Percentiles rank a stretch among this genome's conserved stretches.
phyloP scores from a whole-genome alignment of 2,888 invertebrate genomes.

The Eristalis intricaria region DNA sequence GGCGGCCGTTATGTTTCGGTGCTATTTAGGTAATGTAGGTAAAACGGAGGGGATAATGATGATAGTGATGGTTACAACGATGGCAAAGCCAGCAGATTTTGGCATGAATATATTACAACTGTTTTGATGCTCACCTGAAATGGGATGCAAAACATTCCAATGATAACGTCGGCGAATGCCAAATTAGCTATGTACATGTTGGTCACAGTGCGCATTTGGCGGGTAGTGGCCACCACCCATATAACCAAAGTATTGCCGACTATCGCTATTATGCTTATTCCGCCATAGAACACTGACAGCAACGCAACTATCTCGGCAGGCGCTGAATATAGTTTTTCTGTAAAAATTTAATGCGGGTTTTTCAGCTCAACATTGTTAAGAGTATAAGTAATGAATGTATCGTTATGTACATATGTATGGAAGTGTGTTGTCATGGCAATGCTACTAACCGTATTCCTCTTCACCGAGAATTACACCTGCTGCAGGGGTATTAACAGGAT shows the following conservation, averaged over 20 bases:
- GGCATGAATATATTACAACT: constrained; percentile 54
- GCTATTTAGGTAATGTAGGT: constrained; percentile 46
- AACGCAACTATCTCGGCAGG: constrained; percentile 88
- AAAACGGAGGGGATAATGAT: constrained; percentile 43
- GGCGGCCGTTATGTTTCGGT: constrained; percentile 2
- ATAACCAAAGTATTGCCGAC: constrained; percentile 93
- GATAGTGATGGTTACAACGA: constrained; percentile 30
- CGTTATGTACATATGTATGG: constrained; percentile 3
- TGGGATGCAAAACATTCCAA: constrained; percentile 92
- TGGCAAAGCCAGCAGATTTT: constrained; percentile 47
- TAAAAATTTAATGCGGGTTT: constrained; percentile 70
- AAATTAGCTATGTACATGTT: constrained; percentile 94
- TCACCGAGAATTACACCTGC: constrained; percentile 76
- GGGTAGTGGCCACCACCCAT: constrained; percentile 90
- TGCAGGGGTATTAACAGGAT: constrained; percentile 73
- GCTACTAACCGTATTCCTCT: constrained; percentile 79
- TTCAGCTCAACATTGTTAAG: constrained; percentile 27
- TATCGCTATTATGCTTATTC: constrained; percentile 90
- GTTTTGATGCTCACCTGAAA: constrained; percentile 84
- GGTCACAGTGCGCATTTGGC: constrained; percentile 91
- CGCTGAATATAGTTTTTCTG: constrained; percentile 87
- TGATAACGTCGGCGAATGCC: constrained; percentile 92
- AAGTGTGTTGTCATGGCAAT: neutral
- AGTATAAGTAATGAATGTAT: constrained; percentile 60
- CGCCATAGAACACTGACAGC: constrained; percentile 90